Base-by-base conservation (phyloP, 2,797 vertebrate genomes). In the Sebastes cheni region DNA sequence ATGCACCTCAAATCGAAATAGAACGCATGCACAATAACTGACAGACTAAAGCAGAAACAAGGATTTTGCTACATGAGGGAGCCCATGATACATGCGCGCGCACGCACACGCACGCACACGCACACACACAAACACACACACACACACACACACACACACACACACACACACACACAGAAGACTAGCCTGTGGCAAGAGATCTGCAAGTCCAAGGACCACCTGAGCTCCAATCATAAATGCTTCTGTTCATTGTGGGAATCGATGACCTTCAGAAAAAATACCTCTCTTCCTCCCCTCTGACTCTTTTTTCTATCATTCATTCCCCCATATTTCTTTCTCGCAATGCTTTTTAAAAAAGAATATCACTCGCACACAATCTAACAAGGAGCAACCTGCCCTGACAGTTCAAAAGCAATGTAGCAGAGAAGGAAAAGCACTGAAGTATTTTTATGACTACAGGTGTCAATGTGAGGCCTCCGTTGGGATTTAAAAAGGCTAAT, bases 191-290 rank as follows among this genome's bases (percentile, higher is more conserved):
- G 77, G 84, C 73, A 42, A 73, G n/a, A 75, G 65, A 81, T 82
- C 58, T 86, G 52, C 6, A 77, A 67, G 81, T 89, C 79, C 81
- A 82, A 89, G 87, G 67, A 89, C 86, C 80, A 76, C 89, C 82
- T 77, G 72, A 87, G 79, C 84, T 78, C 27, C 9, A 30, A 23
- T 81, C 58, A 62, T 86, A 90, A 92, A 86, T 90, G 85, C 79
- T 62, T 85, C 72, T 71, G 72, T 87, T 86, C 76, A 81, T 80
- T 85, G 72, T 78, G 81, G 85, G 81, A 90, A 87, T 91, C 61
- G 11, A 72, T 82, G 86, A 87, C 90, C 81, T 91, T 88, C 80
- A 39, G 16, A 67, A 67, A 80, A 83, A 71, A 52, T 16, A 79
- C 62, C 54, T 55, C 67, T 58, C n/a, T 74, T 62, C 29, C 65